These are phyloP conservation scores for Nomada fabriciana DNA, from an alignment of 2,888 invertebrate species.

Conservation along the genomic window DNA sequence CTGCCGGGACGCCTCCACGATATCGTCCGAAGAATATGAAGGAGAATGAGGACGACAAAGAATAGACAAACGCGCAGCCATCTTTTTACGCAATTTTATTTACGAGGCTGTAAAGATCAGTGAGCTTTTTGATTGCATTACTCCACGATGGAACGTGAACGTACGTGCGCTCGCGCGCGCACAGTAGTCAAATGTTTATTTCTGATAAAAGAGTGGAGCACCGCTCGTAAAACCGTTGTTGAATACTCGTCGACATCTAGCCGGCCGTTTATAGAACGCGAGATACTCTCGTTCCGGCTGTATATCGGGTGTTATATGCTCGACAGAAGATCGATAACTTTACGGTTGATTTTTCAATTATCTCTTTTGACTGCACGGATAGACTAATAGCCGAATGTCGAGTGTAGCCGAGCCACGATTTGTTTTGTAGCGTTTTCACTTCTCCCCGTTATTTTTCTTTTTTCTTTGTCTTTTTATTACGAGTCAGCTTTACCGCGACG, in stretches of 20 bases:
- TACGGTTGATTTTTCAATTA: slow-evolving; percentile 45
- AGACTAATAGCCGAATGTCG: slow-evolving; percentile 40
- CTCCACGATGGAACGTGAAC: slow-evolving; percentile 38
- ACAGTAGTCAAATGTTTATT: slow-evolving; percentile 75
- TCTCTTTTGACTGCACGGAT: slow-evolving; percentile 6
- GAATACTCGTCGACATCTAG: slow-evolving; percentile 27
- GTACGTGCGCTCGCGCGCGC: slow-evolving; percentile 16
- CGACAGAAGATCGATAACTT: slow-evolving; percentile 35
- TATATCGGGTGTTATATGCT: slow-evolving; percentile 14
- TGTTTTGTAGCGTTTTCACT: not conserved
- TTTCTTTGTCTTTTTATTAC: not conserved
- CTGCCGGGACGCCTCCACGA: not conserved
- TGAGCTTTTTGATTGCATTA: slow-evolving; percentile 70
- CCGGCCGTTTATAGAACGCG: not conserved
- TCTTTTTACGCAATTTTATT: slow-evolving; percentile 72
- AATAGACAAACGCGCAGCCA: slow-evolving; percentile 5
- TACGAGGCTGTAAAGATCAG: slow-evolving; percentile 75
- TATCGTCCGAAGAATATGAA: slow-evolving; percentile 11
- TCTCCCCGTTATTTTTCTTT: not conserved
- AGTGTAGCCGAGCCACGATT: not conserved
- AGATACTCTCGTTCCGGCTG: not conserved
- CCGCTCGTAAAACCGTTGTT: slow-evolving; percentile 49
- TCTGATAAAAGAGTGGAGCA: slow-evolving; percentile 74
- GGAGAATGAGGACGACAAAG: not conserved
- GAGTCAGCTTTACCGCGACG: slow-evolving; percentile 5